Conservation (phyloP, 2,888 invertebrate genomes). For the Platerodrilus igneus region DNA sequence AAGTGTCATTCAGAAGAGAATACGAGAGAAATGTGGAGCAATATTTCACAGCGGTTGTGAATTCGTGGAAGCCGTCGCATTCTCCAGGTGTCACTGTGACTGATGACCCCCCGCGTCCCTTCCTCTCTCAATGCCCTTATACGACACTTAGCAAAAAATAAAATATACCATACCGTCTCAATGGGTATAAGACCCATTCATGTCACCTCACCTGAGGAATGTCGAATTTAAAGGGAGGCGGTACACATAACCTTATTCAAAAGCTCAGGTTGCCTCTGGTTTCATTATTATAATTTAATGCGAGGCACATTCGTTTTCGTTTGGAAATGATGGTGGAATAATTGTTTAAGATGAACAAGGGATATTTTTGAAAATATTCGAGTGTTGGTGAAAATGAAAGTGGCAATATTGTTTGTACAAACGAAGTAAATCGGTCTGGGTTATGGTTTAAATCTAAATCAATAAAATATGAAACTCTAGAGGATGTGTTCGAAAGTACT, state of each 20-base stretch:
- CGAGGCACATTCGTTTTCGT: no score
- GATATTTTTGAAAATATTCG: no score
- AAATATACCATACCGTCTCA: conserved; percentile 33
- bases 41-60: conserved; percentile 41
- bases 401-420: no score
- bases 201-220: conserved; percentile 37
- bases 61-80: conserved; percentile 46
- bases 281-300: no score
- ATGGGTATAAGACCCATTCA: conserved; percentile 37
- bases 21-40: conserved; percentile 37
- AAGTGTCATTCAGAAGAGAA: no score
- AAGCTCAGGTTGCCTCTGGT: conserved; percentile 14
- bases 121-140: conserved; percentile 34
- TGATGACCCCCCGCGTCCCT: conserved; percentile 44
- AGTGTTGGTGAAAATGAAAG: no score
- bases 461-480: no score
- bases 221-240: conserved; percentile 28
- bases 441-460: no score
- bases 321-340: no score
- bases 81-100: conserved; percentile 47
- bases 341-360: no score
- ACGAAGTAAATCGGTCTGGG: no score
- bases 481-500: no score
- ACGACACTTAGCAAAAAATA: conserved; percentile 31
- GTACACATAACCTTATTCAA: conserved; percentile 22